These are phyloP conservation scores for Ditylenchus weischeri DNA, from an alignment of 2,888 invertebrate species.

Conservation along the genomic window DNA sequence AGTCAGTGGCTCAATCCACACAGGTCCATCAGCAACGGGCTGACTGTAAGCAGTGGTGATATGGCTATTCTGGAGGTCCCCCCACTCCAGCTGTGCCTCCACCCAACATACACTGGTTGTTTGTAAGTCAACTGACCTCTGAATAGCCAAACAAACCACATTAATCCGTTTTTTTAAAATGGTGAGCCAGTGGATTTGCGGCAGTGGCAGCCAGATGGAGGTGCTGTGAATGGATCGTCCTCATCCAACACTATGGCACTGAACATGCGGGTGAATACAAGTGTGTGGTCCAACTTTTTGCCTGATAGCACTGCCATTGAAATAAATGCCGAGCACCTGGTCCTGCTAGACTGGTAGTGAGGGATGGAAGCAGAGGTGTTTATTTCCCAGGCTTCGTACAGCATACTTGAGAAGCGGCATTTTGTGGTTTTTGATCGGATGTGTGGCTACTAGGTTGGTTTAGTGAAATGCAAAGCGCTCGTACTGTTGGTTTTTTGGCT, in stretches of 20 bases:
- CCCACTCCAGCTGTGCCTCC: slow-evolving; percentile 39
- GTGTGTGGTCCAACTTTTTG: slow-evolving; percentile 47
- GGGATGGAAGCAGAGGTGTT: slow-evolving; percentile 3
- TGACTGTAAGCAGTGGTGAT: not conserved
- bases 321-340: slow-evolving; percentile 17
- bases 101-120: no score
- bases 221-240: slow-evolving; percentile 47
- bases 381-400: slow-evolving; percentile 17
- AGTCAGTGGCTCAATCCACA: not conserved
- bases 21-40: no score
- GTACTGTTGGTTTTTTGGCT: no score
- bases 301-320: slow-evolving; percentile 36
- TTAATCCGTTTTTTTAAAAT: slow-evolving; percentile 15
- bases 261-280: slow-evolving; percentile 33
- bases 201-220: slow-evolving; percentile 13
- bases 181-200: slow-evolving; percentile 33
- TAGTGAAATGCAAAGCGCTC: no score
- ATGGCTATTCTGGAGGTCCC: slow-evolving; percentile 28
- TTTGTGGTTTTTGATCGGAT: slow-evolving; percentile 54
- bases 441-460: slow-evolving; percentile 50
- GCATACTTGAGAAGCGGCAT: slow-evolving; percentile 40
- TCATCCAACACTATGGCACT: slow-evolving; percentile 37
- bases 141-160: no score
- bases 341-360: slow-evolving; percentile 20
- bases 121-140: slow-evolving; percentile 42